Percentiles rank a stretch among this genome's conserved stretches.
phyloP scores from a whole-genome alignment of 1,140 invertebrate species.

The Diachasma alloeum region DNA sequence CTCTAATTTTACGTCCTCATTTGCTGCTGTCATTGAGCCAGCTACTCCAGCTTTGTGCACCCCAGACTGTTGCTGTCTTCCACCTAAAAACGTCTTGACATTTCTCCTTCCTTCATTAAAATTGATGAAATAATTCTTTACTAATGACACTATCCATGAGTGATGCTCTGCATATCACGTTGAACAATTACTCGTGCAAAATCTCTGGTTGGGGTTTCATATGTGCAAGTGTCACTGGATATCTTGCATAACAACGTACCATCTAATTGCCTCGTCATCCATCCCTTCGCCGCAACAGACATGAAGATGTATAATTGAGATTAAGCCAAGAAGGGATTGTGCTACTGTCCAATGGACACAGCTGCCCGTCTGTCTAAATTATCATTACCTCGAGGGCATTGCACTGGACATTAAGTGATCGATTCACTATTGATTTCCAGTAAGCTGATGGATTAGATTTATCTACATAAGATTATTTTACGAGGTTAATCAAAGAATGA shows the following conservation, averaged over 20 bases:
- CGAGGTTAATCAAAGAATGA: too few relatives aligned
- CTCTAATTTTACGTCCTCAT: too few relatives aligned
- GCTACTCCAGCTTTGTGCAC: neutral
- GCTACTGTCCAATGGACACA: conserved; percentile 8
- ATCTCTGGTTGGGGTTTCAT: neutral
- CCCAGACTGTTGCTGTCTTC: neutral
- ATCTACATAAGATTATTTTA: neutral
- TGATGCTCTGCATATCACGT: neutral
- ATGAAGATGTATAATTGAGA: neutral
- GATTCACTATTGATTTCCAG: conserved; percentile 12
- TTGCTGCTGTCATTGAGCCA: too few relatives aligned
- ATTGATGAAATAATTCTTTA: too few relatives aligned
- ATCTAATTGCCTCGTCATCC: conserved; percentile 26
- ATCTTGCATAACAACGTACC: conserved; percentile 27
- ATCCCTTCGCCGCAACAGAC: neutral
- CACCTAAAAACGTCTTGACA: too few relatives aligned
- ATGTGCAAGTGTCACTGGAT: neutral
- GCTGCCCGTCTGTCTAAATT: conserved; percentile 25
- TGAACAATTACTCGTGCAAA: conserved; percentile 10
- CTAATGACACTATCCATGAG: too few relatives aligned
- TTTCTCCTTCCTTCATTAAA: neutral
- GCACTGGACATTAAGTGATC: conserved; percentile 20
- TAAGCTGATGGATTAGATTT: neutral
- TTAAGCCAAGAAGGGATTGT: neutral
- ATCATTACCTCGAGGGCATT: conserved; percentile 20